Evolutionary conservation across 2,888 invertebrate species (phyloP), one percentile per base, ranked within the genome.

Genomic region (Melanargia galathea): DNA sequence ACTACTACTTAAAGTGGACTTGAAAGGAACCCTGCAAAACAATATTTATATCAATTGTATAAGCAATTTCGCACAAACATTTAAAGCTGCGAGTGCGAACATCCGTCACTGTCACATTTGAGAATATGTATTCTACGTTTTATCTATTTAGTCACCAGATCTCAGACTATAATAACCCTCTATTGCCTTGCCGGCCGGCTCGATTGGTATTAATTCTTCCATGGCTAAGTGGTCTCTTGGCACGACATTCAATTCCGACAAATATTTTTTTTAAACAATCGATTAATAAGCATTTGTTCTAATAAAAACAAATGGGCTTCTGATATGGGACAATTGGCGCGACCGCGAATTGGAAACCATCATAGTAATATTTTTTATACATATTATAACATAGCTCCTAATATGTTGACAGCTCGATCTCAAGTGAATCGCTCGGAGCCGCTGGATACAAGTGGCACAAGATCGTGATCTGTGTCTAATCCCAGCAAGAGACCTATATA

Each of bases 321-420:
- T 87, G 83, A 88, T 88, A 86, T 81, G 81, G 79, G 75, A 73
- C 85, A 87, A 87, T 86, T 87, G 85, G 78, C 68, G 68, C 71
- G 67, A 74, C 43, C 30, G 72, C 73, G 78, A 62, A 60, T 62
- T 60, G 54, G 51, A 30, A 52, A 20, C 5, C 43, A 8, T 43
- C 18, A 8, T 16, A 13, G 5, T 11, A 38, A 13, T n/a, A 43
- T 2, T 18, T 43, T 18, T 18, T 43, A n/a, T 43, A 43, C 43
- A n/a, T n/a, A n/a, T n/a, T n/a, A n/a, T n/a, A n/a, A n/a, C n/a
- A n/a, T n/a, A 2, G 13, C 11, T 10, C 13, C 35, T 10, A 13
- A 11, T 13, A 38, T 10, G 30, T 30, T 6, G 6, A 6, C 5
- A 26, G 24, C 2, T 26, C n/a, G 24, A 26, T 26, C 5, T 26